These are phyloP conservation scores for Drosophila prolongata DNA, from an alignment of 2,888 invertebrate genomes.

Conservation along the genomic window DNA sequence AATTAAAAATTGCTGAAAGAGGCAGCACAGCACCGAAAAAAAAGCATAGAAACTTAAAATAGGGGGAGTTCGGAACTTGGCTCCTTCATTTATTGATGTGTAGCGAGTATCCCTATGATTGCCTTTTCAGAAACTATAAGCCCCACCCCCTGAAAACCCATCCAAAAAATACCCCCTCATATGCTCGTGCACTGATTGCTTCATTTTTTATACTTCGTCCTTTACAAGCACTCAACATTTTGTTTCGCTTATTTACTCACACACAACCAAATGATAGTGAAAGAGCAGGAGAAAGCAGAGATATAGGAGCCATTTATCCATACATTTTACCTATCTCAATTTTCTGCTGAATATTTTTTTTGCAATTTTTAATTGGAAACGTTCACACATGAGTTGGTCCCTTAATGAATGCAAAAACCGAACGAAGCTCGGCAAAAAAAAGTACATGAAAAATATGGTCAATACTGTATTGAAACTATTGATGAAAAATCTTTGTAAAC, in stretches of 20 bases:
- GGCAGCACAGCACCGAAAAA: conserved; percentile 20
- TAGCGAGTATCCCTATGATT: conserved; percentile 70
- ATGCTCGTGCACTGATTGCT: conserved; percentile 57
- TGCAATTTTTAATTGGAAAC: conserved; percentile 82
- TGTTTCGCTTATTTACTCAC: conserved; percentile 60
- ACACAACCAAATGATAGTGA: conserved; percentile 21
- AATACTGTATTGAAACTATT: neutral
- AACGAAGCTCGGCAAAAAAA: conserved; percentile 53
- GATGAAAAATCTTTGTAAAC: too few relatives aligned
- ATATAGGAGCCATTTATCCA: conserved; percentile 15
- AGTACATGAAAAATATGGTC: conserved; percentile 49
- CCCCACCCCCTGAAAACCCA: conserved; percentile 3
- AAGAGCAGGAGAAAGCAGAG: conserved; percentile 4
- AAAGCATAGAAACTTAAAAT: neutral
- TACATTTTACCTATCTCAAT: conserved; percentile 3
- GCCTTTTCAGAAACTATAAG: conserved; percentile 58
- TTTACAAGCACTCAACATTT: conserved; percentile 44
- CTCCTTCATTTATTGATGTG: conserved; percentile 74
- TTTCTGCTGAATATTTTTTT: conserved; percentile 63
- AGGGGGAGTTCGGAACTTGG: conserved; percentile 12
- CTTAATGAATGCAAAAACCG: conserved; percentile 69
- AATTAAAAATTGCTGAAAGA: conserved; percentile 64
- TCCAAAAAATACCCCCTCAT: neutral
- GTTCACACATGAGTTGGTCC: conserved; percentile 80
- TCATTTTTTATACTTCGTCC: conserved; percentile 62